Evolutionary conservation across 1,140 invertebrate species (phyloP).

Genomic region (Plutomurus gul): DNA sequence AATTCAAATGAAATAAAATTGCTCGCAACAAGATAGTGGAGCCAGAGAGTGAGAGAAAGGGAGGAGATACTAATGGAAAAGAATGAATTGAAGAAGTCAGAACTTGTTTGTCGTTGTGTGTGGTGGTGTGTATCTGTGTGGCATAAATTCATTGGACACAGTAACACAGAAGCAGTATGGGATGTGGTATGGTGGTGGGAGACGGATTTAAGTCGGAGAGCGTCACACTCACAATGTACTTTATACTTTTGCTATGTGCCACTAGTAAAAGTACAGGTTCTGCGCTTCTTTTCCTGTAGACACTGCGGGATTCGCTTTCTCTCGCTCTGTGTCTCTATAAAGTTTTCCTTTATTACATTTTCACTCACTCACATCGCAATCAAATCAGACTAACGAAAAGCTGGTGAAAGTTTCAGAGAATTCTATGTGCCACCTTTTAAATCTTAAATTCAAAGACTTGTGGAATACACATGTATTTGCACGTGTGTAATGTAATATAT

Average conservation of each 20-base stretch:
- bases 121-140: not conserved
- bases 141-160: too few relatives aligned
- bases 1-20: constrained; percentile 29
- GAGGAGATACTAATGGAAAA: constrained; percentile 4
- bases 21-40: not conserved
- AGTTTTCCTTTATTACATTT: constrained; percentile 26
- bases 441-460: too few relatives aligned
- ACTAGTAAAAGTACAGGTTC: too few relatives aligned
- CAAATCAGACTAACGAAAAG: not conserved
- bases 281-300: too few relatives aligned
- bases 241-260: too few relatives aligned
- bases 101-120: not conserved
- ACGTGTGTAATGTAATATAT: too few relatives aligned
- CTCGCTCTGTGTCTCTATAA: constrained; percentile 7
- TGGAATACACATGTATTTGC: too few relatives aligned
- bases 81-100: not conserved
- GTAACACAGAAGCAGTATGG: too few relatives aligned
- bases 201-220: too few relatives aligned
- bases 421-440: not conserved
- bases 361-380: constrained; percentile 15
- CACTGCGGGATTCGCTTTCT: not conserved
- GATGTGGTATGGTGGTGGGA: not conserved
- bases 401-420: not conserved
- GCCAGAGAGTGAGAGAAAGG: not conserved
- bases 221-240: too few relatives aligned